These are phyloP conservation scores for Piscicola geometra DNA, from an alignment of 2,888 invertebrate species.

Conservation along the genomic window DNA sequence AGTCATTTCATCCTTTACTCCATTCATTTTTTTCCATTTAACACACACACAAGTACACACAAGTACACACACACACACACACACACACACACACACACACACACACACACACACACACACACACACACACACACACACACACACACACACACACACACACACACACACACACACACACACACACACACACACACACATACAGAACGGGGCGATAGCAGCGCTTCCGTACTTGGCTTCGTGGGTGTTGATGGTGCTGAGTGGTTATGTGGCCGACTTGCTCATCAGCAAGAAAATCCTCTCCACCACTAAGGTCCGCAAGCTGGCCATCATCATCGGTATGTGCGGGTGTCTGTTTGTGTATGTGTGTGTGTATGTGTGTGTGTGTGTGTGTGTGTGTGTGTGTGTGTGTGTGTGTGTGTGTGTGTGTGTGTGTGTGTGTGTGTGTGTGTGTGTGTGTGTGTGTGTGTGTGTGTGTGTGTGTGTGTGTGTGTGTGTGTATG, in stretches of 20 bases:
- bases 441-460: conserved; percentile 12
- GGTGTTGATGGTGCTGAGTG: neutral
- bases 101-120: no score
- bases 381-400: conserved; percentile 16
- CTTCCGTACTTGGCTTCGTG: conserved; percentile 66
- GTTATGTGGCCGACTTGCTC: conserved; percentile 64
- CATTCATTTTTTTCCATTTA: no score
- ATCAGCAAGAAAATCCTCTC: conserved; percentile 53
- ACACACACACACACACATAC: no score
- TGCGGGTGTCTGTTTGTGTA: conserved; percentile 9
- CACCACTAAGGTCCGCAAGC: conserved; percentile 60
- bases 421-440: conserved; percentile 17
- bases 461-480: conserved; percentile 12
- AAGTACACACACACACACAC: no score
- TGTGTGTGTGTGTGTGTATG: conserved; percentile 14
- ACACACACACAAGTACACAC: no score
- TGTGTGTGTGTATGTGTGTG: conserved; percentile 17
- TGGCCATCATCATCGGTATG: conserved; percentile 63
- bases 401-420: conserved; percentile 19
- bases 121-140: no score
- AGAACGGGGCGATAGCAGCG: conserved; percentile 78
- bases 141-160: no score
- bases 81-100: no score
- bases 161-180: no score
- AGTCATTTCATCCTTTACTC: no score